phyloP scores from a whole-genome alignment of 1,140 invertebrate genomes.

The Zaprionus vittiger region DNA sequence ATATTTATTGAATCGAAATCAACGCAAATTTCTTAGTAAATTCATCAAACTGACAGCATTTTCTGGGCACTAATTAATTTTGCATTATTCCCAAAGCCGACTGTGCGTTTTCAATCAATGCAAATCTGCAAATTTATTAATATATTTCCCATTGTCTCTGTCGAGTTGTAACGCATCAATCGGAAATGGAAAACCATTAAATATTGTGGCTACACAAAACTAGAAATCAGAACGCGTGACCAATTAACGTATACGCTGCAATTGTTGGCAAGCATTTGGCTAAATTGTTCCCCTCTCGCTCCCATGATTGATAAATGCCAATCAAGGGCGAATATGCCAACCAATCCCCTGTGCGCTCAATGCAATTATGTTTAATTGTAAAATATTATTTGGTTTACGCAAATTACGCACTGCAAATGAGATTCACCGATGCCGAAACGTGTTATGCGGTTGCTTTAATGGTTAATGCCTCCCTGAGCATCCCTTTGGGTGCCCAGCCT shows the following conservation, averaged over 20 bases:
- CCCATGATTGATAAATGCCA: constrained; percentile 33
- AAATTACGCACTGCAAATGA: constrained; percentile 68
- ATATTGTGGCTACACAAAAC: constrained; percentile 28
- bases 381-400: constrained; percentile 73
- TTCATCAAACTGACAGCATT: neutral
- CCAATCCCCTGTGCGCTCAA: constrained; percentile 46
- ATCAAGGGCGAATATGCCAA: constrained; percentile 36
- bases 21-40: neutral
- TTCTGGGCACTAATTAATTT: constrained; percentile 55
- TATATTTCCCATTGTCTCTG: neutral
- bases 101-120: neutral
- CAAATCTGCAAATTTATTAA: constrained; percentile 3
- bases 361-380: constrained; percentile 77
- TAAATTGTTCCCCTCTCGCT: constrained; percentile 51
- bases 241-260: constrained; percentile 31
- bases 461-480: neutral
- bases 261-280: constrained; percentile 41
- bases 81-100: constrained; percentile 35
- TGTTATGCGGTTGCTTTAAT: constrained; percentile 52
- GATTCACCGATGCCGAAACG: constrained; percentile 33
- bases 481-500: neutral
- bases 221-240: constrained; percentile 43
- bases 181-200: neutral
- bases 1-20: neutral
- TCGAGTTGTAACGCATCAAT: neutral